Evolutionary conservation across 2,888 invertebrate species (phyloP), one percentile per base, ranked within the genome.

Genomic region (Cactoblastis cactorum): DNA sequence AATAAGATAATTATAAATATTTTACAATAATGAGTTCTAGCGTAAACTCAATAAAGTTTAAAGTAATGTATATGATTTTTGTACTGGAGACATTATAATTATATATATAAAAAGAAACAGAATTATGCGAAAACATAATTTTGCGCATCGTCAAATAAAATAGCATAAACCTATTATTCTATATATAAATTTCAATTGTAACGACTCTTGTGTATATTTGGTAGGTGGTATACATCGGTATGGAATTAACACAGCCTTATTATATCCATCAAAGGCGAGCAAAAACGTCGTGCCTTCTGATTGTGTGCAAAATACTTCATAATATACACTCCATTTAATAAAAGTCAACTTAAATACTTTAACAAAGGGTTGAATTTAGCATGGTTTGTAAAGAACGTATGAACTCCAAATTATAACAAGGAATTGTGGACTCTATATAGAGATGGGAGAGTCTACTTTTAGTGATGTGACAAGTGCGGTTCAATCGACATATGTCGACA

Each of bases 261-360:
- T n/a, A 66, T 74, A 80, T 81, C 69, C 70, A 77, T 77, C 80
- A 79, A 67, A 58, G 58, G 57, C 58, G 50, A 58, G 68, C 74
- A 80, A 83, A 80, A 82, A 81, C 73, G 66, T 71, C 68, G 63
- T 70, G 69, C 69, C 74, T 67, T 67, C 71, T 75, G 80, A 83
- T 83, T 84, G 83, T 84, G 77, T 83, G 84, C 75, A 67, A 74
- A 74, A 63, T 63, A 64, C 71, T 74, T 73, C 73, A 79, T 76
- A 72, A 22, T 37, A 72, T n/a, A 50, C 52, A 32, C 24, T 12
- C 2, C 6, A 5, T 19, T 34, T 54, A 34, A 0, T 53, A 1
- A 74, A 75, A 72, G 52, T 22, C 46, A 48, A 63, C 72, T 60
- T 35, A 71, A 65, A 3, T 1, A 0, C 22, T 3, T 14, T 0